Conservation (phyloP, 2,797 vertebrate genomes). For the Sebastes matsubarae region DNA sequence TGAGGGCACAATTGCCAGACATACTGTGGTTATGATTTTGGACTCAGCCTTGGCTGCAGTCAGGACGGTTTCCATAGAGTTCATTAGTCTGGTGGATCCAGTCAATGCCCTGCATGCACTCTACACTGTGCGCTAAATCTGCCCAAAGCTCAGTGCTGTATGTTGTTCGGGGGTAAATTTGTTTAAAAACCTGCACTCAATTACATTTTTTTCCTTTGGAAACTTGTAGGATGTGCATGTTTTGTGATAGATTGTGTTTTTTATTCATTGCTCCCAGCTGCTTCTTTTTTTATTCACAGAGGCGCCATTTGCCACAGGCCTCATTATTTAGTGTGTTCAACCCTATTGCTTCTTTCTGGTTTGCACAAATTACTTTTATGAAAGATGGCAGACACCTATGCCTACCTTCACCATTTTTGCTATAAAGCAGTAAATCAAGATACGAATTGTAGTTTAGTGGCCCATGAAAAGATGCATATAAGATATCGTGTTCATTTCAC, state of each 20-base stretch:
- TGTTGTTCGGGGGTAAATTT: constrained; percentile 8
- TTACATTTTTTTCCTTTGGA: background rate
- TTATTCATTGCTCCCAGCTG: constrained; percentile 12
- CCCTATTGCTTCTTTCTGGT: constrained; percentile 16
- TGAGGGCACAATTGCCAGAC: constrained; percentile 20
- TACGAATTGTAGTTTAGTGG: constrained; percentile 13
- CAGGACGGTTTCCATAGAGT: constrained; percentile 35
- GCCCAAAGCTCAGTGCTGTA: background rate
- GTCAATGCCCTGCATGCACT: background rate
- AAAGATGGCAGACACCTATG: constrained; percentile 22
- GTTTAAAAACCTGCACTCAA: constrained; percentile 20
- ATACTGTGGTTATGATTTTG: constrained; percentile 20
- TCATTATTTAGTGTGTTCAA: constrained; percentile 36
- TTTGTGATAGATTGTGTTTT: constrained; percentile 25
- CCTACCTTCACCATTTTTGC: background rate
- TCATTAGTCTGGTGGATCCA: constrained; percentile 28
- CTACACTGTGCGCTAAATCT: constrained; percentile 1
- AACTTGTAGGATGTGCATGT: constrained; percentile 19
- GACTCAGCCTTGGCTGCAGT: background rate
- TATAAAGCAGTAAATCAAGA: constrained; percentile 32
- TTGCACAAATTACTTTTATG: constrained; percentile 42
- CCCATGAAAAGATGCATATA: constrained; percentile 19
- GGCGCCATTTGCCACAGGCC: background rate
- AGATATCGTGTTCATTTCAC: constrained; percentile 1
- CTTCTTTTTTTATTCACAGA: constrained; percentile 8